These are phyloP conservation scores for Mus pahari DNA, from an alignment of 2,113 vertebrate species.

Conservation along the genomic window DNA sequence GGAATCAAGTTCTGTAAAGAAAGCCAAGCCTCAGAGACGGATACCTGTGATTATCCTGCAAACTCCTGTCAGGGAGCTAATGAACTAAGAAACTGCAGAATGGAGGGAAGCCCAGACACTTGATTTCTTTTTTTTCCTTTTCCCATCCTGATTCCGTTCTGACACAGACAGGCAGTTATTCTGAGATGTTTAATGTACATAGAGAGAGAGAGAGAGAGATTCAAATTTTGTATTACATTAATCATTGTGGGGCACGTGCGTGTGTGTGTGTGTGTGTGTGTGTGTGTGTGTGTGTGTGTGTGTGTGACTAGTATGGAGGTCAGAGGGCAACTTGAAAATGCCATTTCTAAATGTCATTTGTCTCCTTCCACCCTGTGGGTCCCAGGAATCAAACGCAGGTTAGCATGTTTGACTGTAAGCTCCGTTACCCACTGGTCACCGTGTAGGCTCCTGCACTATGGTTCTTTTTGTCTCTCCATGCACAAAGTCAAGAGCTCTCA, in stretches of 20 bases:
- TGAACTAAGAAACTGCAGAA: background rate
- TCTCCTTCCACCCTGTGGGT: background rate
- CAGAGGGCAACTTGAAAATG: background rate
- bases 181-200: background rate
- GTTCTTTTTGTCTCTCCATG: rapidly evolving
- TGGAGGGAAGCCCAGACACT: background rate
- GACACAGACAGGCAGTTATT: background rate
- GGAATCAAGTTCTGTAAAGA: slow-evolving; percentile 13
- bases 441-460: background rate
- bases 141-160: background rate
- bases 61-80: background rate
- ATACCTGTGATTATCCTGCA: background rate
- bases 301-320: background rate
- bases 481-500: background rate
- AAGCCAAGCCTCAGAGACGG: background rate
- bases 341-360: background rate
- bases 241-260: background rate
- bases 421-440: background rate
- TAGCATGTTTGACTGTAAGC: background rate
- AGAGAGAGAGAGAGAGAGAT: background rate
- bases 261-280: background rate
- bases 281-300: background rate
- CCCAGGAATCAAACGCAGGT: background rate
- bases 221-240: background rate
- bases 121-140: slow-evolving; percentile 8